phyloP scores from a whole-genome alignment of 2,888 invertebrate genomes.

The Apamea epomidion region DNA sequence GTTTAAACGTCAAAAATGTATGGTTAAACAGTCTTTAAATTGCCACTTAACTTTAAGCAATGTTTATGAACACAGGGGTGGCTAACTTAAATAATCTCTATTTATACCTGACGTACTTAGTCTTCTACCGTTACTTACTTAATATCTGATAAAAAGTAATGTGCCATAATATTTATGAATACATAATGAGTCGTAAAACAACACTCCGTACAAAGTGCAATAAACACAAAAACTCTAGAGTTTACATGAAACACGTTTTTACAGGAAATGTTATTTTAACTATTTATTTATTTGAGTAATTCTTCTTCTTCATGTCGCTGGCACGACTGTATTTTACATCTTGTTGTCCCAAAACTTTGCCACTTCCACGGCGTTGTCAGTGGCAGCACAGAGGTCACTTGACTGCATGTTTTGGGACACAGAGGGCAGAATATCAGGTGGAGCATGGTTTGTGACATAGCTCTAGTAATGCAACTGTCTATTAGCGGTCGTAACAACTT shows the following conservation, averaged over 20 bases:
- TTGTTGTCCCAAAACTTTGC: no score
- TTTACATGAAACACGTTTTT: background rate
- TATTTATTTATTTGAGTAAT: constrained; percentile 12
- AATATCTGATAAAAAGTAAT: constrained; percentile 16
- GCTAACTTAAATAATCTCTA: background rate
- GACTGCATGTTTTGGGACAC: no score
- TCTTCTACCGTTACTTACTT: background rate
- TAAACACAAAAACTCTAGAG: background rate
- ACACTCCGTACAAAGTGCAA: background rate
- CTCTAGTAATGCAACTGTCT: background rate
- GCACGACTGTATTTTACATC: no score
- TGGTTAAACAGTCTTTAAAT: no score
- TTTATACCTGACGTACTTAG: background rate
- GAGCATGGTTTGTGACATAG: no score
- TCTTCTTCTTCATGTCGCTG: no score
- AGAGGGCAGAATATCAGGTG: no score
- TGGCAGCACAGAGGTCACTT: no score
- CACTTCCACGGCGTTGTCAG: no score
- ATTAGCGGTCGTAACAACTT: background rate
- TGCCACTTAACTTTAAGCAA: no score
- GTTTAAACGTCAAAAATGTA: no score
- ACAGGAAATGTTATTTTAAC: background rate
- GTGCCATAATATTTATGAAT: constrained; percentile 4
- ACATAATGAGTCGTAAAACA: constrained; percentile 17
- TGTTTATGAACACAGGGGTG: no score